Evolutionary conservation across 2,113 vertebrate genomes (phyloP).

Genomic region (Rhagologus leucostigma): DNA sequence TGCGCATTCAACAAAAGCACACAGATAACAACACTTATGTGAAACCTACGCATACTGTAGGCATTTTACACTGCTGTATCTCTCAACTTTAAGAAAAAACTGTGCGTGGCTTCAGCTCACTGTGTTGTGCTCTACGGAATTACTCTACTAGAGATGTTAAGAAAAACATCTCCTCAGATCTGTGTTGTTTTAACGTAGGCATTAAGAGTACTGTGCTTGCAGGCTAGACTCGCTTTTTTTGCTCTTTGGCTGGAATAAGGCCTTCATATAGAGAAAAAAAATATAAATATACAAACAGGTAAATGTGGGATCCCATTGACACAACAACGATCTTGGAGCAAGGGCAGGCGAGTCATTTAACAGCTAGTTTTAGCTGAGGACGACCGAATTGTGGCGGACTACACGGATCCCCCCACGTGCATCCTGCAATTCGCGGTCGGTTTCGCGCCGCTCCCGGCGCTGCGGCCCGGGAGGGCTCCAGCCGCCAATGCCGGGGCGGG

Average conservation of each 20-base stretch:
- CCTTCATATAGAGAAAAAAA: background rate
- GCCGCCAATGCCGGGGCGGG: background rate
- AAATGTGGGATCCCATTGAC: rapidly evolving
- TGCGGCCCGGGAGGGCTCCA: background rate
- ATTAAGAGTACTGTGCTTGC: too few relatives aligned
- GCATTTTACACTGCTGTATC: background rate
- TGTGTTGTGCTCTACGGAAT: background rate
- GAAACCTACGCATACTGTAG: background rate
- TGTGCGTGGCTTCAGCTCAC: background rate
- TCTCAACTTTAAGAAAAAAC: background rate
- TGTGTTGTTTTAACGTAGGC: background rate
- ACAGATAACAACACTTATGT: background rate
- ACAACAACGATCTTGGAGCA: background rate
- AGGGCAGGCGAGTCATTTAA: background rate
- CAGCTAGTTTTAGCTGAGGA: background rate
- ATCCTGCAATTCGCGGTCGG: background rate
- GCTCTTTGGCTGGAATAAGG: background rate
- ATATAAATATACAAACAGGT: background rate
- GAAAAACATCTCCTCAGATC: background rate
- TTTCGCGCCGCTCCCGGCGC: background rate
- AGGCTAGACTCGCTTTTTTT: background rate
- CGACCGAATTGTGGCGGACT: background rate
- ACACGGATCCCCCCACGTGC: background rate
- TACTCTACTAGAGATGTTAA: background rate
- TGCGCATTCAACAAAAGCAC: background rate